Conservation (phyloP, 2,113 vertebrate species). For the Clupea harengus region DNA sequence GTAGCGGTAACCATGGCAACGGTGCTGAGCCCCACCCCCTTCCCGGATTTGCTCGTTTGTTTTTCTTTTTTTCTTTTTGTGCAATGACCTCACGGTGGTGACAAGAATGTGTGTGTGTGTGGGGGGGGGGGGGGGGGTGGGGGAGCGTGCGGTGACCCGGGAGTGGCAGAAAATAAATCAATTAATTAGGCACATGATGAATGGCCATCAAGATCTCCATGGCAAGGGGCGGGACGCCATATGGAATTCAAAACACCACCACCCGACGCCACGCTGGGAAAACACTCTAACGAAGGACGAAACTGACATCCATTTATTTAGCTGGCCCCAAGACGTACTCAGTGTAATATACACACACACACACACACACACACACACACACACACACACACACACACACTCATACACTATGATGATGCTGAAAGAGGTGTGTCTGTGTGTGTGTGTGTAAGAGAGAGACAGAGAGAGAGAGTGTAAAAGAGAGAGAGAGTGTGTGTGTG, state of each 20-base stretch:
- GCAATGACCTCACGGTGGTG: too few species aligned
- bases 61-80: too few species aligned
- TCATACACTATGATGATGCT: too few species aligned
- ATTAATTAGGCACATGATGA: conserved; percentile 4
- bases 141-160: not conserved
- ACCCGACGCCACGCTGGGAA: not conserved
- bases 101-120: too few species aligned
- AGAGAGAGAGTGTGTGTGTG: not conserved
- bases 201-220: not conserved
- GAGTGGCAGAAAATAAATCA: not conserved
- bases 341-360: not conserved
- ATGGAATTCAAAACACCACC: not conserved
- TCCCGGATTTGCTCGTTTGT: too few species aligned
- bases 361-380: not conserved
- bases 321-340: not conserved
- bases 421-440: not conserved
- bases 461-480: not conserved
- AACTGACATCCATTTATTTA: not conserved
- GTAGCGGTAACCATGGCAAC: too few species aligned
- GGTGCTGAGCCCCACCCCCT: too few species aligned
- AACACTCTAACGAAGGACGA: not conserved
- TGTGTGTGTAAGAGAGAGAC: not conserved
- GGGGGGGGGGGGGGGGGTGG: not conserved
- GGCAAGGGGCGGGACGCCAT: not conserved
- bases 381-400: not conserved